Evolutionary conservation across 2,113 vertebrate species (phyloP).

Genomic region (Prolemur simus): DNA sequence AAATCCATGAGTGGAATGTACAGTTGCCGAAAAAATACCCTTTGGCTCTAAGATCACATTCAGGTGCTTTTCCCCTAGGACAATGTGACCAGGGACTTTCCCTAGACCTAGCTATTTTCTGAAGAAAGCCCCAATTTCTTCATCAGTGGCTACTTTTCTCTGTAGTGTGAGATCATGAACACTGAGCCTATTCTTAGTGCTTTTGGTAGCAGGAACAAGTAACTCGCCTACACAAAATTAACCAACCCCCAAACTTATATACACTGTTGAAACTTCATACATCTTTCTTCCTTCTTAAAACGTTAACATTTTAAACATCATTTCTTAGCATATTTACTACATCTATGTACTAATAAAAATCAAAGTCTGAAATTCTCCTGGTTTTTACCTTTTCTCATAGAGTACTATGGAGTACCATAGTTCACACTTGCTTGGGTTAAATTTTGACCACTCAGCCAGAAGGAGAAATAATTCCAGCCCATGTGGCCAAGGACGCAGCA

Average conservation of each 20-base stretch:
- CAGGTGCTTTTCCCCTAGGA: constrained; percentile 39
- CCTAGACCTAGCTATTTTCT: constrained; percentile 1
- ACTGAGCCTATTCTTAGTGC: not conserved
- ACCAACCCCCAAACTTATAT: not conserved
- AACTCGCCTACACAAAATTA: not conserved
- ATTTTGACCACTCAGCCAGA: not conserved
- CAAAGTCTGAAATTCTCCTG: not conserved
- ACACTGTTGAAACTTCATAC: not conserved
- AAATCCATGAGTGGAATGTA: not conserved
- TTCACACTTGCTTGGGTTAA: constrained; percentile 9
- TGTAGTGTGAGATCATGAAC: not conserved
- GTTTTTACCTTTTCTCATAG: not conserved
- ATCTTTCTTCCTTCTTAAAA: not conserved
- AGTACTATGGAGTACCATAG: not conserved
- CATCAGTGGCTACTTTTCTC: not conserved
- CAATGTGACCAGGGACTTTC: constrained; percentile 31
- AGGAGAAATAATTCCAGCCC: constrained; percentile 37
- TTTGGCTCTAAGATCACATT: constrained; percentile 45
- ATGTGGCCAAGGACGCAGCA: constrained; percentile 32
- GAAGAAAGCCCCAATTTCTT: constrained; percentile 36
- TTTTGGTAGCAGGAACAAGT: not conserved
- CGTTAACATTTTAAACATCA: not conserved
- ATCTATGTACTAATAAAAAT: not conserved
- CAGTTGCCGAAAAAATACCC: constrained; percentile 43
- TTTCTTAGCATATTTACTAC: not conserved